These are phyloP conservation scores for Neoitamus cyanurus DNA, from an alignment of 2,888 invertebrate species.

Conservation along the genomic window DNA sequence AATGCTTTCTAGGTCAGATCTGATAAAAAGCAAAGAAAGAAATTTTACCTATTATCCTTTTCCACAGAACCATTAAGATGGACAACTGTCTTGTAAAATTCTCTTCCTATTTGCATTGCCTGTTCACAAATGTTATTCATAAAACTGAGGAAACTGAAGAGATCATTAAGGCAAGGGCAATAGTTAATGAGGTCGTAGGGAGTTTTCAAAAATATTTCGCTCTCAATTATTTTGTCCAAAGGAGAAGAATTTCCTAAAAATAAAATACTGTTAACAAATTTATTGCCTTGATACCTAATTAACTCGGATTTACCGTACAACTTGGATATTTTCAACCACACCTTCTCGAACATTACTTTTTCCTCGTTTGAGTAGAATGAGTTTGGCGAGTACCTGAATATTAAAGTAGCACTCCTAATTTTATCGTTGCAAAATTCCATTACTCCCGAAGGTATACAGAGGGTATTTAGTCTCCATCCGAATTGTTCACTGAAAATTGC, in stretches of 20 bases:
- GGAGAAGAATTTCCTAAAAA: conserved; percentile 33
- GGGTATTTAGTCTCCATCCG: conserved; percentile 26
- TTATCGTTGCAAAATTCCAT: conserved; percentile 29
- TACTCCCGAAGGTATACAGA: conserved; percentile 32
- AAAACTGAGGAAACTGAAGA: conserved; percentile 26
- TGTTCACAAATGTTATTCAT: conserved; percentile 3
- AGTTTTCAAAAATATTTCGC: conserved; percentile 20
- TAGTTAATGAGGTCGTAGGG: conserved; percentile 25
- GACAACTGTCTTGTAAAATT: not conserved
- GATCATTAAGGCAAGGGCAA: conserved; percentile 27
- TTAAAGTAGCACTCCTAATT: conserved; percentile 4
- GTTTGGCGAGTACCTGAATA: not conserved
- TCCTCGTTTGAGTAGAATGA: not conserved
- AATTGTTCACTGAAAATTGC: conserved; percentile 20
- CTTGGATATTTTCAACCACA: not conserved
- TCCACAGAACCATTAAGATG: not conserved
- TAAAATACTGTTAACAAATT: not conserved
- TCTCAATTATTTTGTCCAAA: conserved; percentile 14
- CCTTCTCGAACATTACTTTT: conserved; percentile 28
- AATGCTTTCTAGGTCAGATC: not conserved
- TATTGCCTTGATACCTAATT: not conserved
- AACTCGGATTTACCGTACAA: conserved; percentile 24
- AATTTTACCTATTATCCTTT: conserved; percentile 43
- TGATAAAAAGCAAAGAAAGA: not conserved
- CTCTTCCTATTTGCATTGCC: not conserved